Conservation (phyloP, 2,113 vertebrate species). For the Nasalis larvatus region DNA sequence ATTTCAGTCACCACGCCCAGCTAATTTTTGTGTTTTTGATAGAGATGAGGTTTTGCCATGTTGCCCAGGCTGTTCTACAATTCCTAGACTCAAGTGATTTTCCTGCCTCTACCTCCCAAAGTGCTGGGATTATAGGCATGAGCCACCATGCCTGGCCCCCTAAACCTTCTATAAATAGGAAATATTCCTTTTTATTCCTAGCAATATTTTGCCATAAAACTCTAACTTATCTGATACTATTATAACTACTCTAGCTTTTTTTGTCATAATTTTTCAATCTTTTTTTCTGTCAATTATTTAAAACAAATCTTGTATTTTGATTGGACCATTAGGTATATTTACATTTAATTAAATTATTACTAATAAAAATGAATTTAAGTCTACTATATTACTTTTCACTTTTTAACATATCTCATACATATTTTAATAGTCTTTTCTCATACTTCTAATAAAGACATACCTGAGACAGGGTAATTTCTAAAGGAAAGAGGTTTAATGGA, state of each 20-base stretch:
- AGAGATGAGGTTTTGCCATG: no score
- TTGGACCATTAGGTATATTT: background rate
- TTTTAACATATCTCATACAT: background rate
- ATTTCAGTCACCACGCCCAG: no score
- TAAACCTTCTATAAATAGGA: background rate
- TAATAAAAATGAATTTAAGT: background rate
- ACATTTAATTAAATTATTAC: background rate
- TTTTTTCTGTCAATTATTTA: background rate
- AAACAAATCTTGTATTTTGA: background rate
- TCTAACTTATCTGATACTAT: background rate
- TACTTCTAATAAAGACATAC: no score
- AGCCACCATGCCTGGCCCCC: no score
- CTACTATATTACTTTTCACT: background rate
- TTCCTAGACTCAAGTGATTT: no score
- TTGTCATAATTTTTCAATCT: background rate
- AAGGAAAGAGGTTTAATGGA: no score
- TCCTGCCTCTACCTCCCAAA: no score
- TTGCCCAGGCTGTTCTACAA: no score
- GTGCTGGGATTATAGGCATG: no score
- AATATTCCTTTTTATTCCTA: background rate
- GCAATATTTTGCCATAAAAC: background rate
- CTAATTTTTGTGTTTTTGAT: no score
- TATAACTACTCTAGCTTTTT: background rate
- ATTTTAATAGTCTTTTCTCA: no score
- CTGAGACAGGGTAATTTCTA: no score